Evolutionary conservation across 2,113 vertebrate genomes (phyloP).

Genomic region (Sarotherodon lohbergeri): DNA sequence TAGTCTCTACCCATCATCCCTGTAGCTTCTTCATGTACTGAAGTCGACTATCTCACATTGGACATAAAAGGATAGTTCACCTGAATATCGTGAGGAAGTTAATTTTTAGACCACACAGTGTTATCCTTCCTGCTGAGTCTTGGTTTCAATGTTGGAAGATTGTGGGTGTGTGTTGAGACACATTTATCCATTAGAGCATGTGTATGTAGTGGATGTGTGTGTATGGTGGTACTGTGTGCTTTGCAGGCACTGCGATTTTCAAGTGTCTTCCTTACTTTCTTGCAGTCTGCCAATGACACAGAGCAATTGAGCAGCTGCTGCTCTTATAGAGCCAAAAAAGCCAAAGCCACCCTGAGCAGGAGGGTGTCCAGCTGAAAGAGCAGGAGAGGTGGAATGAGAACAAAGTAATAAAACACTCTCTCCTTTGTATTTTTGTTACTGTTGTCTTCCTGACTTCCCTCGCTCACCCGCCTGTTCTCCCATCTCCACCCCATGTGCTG

Average conservation of each 20-base stretch:
- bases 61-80: background rate
- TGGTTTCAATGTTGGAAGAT: background rate
- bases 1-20: slow-evolving; percentile 27
- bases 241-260: slow-evolving; percentile 28
- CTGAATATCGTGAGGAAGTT: background rate
- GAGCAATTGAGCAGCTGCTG: slow-evolving; percentile 51
- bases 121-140: slow-evolving; percentile 12
- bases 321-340: slow-evolving; percentile 48
- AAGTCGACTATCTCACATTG: background rate
- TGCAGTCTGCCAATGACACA: slow-evolving; percentile 61
- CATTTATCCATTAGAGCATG: slow-evolving; percentile 5
- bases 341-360: slow-evolving; percentile 36
- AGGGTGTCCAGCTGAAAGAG: slow-evolving; percentile 52
- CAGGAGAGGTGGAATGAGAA: slow-evolving; percentile 50
- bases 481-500: slow-evolving; percentile 32
- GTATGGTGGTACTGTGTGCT: background rate
- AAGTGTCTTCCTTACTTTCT: slow-evolving; percentile 65
- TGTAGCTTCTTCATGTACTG: slow-evolving; percentile 17
- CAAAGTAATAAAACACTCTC: slow-evolving; percentile 58
- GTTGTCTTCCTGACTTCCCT: slow-evolving; percentile 41
- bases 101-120: background rate
- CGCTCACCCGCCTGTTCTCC: slow-evolving; percentile 30
- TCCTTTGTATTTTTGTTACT: slow-evolving; percentile 21
- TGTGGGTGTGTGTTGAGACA: slow-evolving; percentile 11
- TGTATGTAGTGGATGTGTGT: background rate